These are phyloP conservation scores for Cyprinodon brontotheroides DNA, from an alignment of 2,113 vertebrate genomes.

Conservation along the genomic window DNA sequence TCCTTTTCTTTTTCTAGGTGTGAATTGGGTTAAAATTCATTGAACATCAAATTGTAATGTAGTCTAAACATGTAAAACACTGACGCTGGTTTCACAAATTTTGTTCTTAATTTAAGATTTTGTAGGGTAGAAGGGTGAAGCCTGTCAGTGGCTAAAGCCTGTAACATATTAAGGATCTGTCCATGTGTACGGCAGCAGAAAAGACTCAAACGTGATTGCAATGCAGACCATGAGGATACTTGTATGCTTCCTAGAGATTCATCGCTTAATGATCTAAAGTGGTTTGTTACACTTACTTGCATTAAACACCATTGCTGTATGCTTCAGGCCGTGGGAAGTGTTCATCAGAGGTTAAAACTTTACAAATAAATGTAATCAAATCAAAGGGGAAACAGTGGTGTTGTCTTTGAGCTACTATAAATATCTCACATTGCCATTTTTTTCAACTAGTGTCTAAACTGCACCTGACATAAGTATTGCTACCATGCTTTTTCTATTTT, in stretches of 20 bases:
- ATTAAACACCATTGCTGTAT: conserved; percentile 58
- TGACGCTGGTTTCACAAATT: conserved; percentile 53
- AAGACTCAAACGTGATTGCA: conserved; percentile 18
- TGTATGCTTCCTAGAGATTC: conserved; percentile 17
- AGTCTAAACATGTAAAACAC: conserved; percentile 64
- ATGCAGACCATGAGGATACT: conserved; percentile 17
- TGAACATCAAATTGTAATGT: conserved; percentile 67
- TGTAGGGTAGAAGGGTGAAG: conserved; percentile 30
- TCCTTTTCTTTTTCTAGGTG: conserved; percentile 32
- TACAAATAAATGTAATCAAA: conserved; percentile 70
- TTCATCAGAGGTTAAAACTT: conserved; percentile 65
- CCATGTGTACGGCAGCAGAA: conserved; percentile 13
- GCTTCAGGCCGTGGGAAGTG: conserved; percentile 54
- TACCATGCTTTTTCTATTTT: neutral
- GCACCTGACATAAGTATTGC: no score
- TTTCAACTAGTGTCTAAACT: neutral
- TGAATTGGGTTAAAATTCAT: conserved; percentile 40
- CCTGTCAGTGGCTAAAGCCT: conserved; percentile 19
- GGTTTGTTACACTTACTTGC: conserved; percentile 44
- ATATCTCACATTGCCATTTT: neutral
- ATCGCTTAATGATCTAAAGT: conserved; percentile 33
- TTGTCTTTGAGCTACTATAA: conserved; percentile 23
- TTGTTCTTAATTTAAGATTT: conserved; percentile 52
- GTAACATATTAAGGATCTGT: conserved; percentile 32
- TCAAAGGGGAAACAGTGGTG: conserved; percentile 27